Base-by-base conservation (phyloP, 2,888 invertebrate genomes). In the Tipula helvola region DNA sequence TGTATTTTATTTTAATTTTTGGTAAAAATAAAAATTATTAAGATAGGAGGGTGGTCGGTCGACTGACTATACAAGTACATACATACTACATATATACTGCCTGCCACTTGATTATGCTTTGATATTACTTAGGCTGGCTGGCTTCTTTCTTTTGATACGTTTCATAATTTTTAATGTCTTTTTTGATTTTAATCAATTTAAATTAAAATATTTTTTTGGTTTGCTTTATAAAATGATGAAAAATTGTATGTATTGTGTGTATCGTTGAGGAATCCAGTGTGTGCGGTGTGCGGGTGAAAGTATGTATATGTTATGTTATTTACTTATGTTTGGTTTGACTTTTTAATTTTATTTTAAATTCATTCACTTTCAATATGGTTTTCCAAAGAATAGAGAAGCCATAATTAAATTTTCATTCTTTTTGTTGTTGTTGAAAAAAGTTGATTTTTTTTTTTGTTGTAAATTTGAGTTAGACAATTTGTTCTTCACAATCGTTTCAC, bases 1-100 rank as follows among this genome's bases (percentile, higher is more conserved):
- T 71, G 71, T 71, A 71, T 71, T 71, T 71, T 71, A 71, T 71
- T 71, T 71, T 71, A 71, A 71, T 71, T 71, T 71, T 71, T 71
- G 71, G 28, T 28, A 71, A 12, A 71, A 18, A 71, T 12, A n/a
- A 52, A 52, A 16, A 16, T 71, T 28, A 2, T 28, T 8, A 7
- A 71, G 28, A 3, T 7, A 18, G 71, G 71, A 28, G 71, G 71
- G 71, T 71, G 28, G 71, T 57, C 57, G 57, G 57, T 71, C 71
- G 71, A 52, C 71, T 71, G 10, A 28, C 4, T 28, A 12, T 71
- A 71, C 28, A 28, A 2, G 39, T 57, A 16, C 16, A 5, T 57
- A 57, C 52, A n/a, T n/a, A n/a, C n/a, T n/a, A n/a, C 13, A 47
- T 57, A 71, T 71, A 18, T 71, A 71, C 71, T 71, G 71, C 71